Percentiles rank a stretch among this genome's conserved stretches.
Conservation (phyloP, 2,797 vertebrate genomes). For the Gastrophryne carolinensis region DNA sequence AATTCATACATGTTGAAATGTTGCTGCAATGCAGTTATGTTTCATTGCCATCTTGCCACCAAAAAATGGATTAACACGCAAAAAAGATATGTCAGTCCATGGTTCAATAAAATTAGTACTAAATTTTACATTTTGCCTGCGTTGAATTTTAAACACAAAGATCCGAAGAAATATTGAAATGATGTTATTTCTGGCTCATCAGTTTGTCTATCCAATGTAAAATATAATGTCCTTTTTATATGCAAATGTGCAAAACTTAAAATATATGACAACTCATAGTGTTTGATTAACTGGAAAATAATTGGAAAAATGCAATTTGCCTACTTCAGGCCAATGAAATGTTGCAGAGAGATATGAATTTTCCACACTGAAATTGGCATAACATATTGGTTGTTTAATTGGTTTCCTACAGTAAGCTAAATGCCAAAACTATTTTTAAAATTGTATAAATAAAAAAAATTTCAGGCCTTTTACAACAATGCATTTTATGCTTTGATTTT, state of each 20-base stretch:
- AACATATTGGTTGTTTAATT: conserved; percentile 29
- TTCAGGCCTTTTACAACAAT: not conserved
- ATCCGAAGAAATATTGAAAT: not conserved
- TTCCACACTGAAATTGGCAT: conserved; percentile 20
- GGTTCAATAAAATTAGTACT: too few relatives aligned
- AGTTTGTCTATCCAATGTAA: not conserved
- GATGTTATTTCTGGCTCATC: not conserved
- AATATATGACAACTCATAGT: conserved; percentile 16
- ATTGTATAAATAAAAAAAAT: not conserved
- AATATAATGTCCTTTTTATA: conserved; percentile 21
- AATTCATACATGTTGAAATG: too few relatives aligned
- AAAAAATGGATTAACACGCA: not conserved
- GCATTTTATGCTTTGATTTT: too few relatives aligned
- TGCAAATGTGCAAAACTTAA: conserved; percentile 4
- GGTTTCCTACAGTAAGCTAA: conserved; percentile 25
- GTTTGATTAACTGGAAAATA: conserved; percentile 33
- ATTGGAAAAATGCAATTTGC: conserved; percentile 28
- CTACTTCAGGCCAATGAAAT: conserved; percentile 17
- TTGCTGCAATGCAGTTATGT: too few relatives aligned
- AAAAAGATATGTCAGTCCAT: not conserved
- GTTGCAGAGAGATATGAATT: conserved; percentile 18
- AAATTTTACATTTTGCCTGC: too few relatives aligned
- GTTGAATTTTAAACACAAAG: not conserved
- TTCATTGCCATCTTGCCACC: too few relatives aligned
- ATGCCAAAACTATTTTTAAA: not conserved